Evolutionary conservation across 2,113 vertebrate species (phyloP).

Genomic region (western clawed frog (Xenopus tropicalis)): DNA sequence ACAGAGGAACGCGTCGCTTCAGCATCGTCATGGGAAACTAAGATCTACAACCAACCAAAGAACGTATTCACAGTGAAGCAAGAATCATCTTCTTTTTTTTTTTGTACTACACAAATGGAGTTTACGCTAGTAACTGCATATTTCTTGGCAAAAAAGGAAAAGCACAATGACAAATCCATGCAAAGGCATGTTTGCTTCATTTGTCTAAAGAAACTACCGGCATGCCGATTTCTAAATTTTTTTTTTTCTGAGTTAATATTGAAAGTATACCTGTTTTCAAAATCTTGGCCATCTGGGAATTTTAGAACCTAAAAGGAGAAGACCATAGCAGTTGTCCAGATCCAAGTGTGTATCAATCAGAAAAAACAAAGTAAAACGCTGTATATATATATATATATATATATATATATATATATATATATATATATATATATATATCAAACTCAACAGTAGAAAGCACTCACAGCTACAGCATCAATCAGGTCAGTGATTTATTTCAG

Average conservation of each 20-base stretch:
- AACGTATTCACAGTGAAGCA: constrained; percentile 53
- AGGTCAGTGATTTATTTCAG: no score
- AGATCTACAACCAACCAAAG: constrained; percentile 25
- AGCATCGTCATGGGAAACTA: constrained; percentile 35
- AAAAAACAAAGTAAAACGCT: constrained; percentile 50
- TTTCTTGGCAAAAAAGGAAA: constrained; percentile 38
- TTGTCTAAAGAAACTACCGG: constrained; percentile 26
- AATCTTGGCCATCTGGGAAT: constrained; percentile 58
- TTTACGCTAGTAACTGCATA: constrained; percentile 45
- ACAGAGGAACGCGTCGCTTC: neutral
- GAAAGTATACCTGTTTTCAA: constrained; percentile 61
- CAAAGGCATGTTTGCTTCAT: constrained; percentile 31
- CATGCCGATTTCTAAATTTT: constrained; percentile 34
- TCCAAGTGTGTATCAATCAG: constrained; percentile 6
- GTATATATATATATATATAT: constrained; percentile 50
- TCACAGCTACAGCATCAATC: no score
- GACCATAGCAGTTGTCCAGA: constrained; percentile 51
- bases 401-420: no score
- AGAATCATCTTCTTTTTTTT: constrained; percentile 52
- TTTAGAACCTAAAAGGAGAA: constrained; percentile 56
- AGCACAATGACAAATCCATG: constrained; percentile 25
- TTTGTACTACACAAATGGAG: constrained; percentile 68
- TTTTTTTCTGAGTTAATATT: constrained; percentile 54
- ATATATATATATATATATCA: no score
- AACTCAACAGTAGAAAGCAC: no score